These are phyloP conservation scores for Pectinophora gossypiella DNA, from an alignment of 1,140 invertebrate species.

Conservation along the genomic window DNA sequence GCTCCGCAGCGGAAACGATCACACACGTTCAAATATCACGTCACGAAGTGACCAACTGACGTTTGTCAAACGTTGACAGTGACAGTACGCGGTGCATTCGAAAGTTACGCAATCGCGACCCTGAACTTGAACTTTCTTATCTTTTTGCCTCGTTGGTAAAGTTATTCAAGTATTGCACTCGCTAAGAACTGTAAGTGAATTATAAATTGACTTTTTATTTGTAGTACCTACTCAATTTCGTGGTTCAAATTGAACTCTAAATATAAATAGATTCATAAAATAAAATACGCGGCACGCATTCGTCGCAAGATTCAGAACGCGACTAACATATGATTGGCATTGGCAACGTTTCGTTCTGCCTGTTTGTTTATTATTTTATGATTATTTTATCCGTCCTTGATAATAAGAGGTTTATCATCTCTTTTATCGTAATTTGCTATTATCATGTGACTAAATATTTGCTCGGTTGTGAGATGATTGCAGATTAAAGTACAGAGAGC, in stretches of 20 bases:
- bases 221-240: too few species aligned
- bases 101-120: conserved; percentile 29
- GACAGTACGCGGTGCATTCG: conserved; percentile 29
- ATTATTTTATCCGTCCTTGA: too few species aligned
- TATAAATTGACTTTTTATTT: too few species aligned
- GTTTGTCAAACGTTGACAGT: conserved; percentile 30
- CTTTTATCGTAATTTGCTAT: conserved; percentile 11
- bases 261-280: not conserved
- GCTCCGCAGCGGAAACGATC: conserved; percentile 36
- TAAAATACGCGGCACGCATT: conserved; percentile 8
- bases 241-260: too few species aligned
- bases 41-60: conserved; percentile 58
- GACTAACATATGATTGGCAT: conserved; percentile 28
- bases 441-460: conserved; percentile 8
- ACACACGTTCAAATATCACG: conserved; percentile 50
- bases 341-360: conserved; percentile 38
- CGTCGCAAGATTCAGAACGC: conserved; percentile 30
- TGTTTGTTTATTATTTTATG: conserved; percentile 5
- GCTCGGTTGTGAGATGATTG: not conserved
- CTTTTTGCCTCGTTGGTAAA: too few species aligned
- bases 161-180: too few species aligned
- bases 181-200: too few species aligned
- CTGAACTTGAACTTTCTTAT: conserved; percentile 46
- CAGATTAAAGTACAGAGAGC: not conserved
- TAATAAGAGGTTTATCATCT: not conserved